A percentile compares a stretch with the other conserved stretches of the same genome.
Evolutionary conservation across 2,113 vertebrate genomes (phyloP).

Genomic region (Recurvirostra avosetta): DNA sequence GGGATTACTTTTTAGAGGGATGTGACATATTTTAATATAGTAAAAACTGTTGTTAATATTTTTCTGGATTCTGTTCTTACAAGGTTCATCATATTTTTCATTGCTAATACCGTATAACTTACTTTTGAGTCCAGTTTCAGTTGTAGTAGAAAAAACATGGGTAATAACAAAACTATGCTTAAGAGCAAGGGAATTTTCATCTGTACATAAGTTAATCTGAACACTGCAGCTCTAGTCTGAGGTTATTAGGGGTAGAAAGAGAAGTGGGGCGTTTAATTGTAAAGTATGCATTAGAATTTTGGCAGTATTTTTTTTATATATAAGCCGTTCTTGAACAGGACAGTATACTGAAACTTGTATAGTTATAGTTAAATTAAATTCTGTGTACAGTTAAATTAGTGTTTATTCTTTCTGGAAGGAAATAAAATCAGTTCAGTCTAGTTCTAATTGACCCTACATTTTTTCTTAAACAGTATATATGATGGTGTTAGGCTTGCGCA

Average conservation of each 20-base stretch:
- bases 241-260: not conserved
- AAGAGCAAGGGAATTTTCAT: not conserved
- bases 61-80: constrained; percentile 21
- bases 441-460: constrained; percentile 29
- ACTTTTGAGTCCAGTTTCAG: constrained; percentile 11
- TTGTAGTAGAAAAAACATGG: not conserved
- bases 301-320: constrained; percentile 24
- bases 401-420: constrained; percentile 50
- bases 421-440: constrained; percentile 59
- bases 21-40: not conserved
- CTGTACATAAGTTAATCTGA: not conserved
- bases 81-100: not conserved
- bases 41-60: constrained; percentile 13
- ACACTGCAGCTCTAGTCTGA: not conserved
- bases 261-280: constrained; percentile 1
- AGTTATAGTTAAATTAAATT: constrained; percentile 64
- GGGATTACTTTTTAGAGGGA: constrained; percentile 15
- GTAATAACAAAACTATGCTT: not conserved
- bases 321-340: constrained; percentile 49
- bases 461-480: not conserved
- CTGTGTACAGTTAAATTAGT: constrained; percentile 63
- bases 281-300: constrained; percentile 37
- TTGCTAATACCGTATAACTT: not conserved
- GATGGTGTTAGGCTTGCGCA: not conserved
- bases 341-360: constrained; percentile 55